Evolutionary conservation across 2,113 vertebrate genomes (phyloP).

Genomic region (Steatornis caripensis): DNA sequence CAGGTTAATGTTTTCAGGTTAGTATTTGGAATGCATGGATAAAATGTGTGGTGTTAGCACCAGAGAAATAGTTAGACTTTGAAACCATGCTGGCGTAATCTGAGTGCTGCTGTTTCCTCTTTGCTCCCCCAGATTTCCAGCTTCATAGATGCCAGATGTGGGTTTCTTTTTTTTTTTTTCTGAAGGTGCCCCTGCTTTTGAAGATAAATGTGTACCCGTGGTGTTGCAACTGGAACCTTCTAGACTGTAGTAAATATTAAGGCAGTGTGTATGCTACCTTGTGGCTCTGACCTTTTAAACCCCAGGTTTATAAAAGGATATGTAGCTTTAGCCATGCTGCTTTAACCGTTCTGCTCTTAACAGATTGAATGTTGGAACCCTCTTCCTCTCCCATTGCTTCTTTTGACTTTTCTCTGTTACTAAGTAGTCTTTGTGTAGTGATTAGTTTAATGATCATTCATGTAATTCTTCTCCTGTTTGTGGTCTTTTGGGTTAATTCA

Average conservation of each 20-base stretch:
- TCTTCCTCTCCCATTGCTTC: not conserved
- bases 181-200: not conserved
- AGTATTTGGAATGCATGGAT: not conserved
- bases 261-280: not conserved
- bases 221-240: conserved; percentile 59
- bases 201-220: not conserved
- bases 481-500: not conserved
- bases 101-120: not conserved
- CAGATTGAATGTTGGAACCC: not conserved
- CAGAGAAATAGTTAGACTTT: not conserved
- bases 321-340: not conserved
- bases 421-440: not conserved
- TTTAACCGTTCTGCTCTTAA: not conserved
- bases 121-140: not conserved
- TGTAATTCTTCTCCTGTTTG: not conserved
- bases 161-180: not conserved
- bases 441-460: not conserved
- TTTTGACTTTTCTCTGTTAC: not conserved
- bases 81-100: not conserved
- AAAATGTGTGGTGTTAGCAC: not conserved
- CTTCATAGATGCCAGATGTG: not conserved
- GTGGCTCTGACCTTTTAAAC: not conserved
- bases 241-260: not conserved
- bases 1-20: not conserved
- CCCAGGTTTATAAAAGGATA: not conserved